Base-by-base conservation (phyloP, 2,113 vertebrate species). In the Seriola quinqueradiata region DNA sequence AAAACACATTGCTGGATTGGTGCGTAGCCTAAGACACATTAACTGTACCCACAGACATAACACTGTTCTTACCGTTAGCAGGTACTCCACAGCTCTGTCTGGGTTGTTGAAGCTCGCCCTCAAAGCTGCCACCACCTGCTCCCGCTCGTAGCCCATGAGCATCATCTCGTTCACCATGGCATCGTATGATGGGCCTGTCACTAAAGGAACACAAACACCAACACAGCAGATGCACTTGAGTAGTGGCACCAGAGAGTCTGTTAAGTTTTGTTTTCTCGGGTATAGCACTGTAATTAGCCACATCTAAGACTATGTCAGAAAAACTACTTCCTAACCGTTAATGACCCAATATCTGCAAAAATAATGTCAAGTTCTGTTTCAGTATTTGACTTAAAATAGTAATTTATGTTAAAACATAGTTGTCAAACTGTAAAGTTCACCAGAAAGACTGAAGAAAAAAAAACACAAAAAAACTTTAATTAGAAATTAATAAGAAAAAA, bases 131-230 rank as follows among this genome's bases (percentile, higher is more conserved):
- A 97, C 97, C 70, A 99, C 98, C 92, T 96, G 96, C 70, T 99
- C 97, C 85, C 96, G 94, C 90, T 98, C 97, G 28, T 98, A 99
- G 38, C 97, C 98, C 97, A 99, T 99, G 68, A 98, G 96, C 98
- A 99, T 98, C 94, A 99, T 99, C 94, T 99, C 98, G 19, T 96
- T 97, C 89, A 99, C 97, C 97, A 99, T 99, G 90, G 97, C 97
- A 84, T 99, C 98, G 19, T 99, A 99, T 1, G 97, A 97, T 69
- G 97, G 95, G 78, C 98, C 98, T 0, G 98, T 99, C 89, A 99
- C 98, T 99, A 60, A 46, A 88, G 70, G 17, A 14, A 86, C 21
- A 68, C 16, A 44, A 19, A 17, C 28, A 67, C 59, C 5, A 13
- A 58, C 6, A 76, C 8, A 21, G 2, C 5, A 57, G 59, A 4